phyloP scores from a whole-genome alignment of 2,113 vertebrate species.

The Collichthys lucidus region DNA sequence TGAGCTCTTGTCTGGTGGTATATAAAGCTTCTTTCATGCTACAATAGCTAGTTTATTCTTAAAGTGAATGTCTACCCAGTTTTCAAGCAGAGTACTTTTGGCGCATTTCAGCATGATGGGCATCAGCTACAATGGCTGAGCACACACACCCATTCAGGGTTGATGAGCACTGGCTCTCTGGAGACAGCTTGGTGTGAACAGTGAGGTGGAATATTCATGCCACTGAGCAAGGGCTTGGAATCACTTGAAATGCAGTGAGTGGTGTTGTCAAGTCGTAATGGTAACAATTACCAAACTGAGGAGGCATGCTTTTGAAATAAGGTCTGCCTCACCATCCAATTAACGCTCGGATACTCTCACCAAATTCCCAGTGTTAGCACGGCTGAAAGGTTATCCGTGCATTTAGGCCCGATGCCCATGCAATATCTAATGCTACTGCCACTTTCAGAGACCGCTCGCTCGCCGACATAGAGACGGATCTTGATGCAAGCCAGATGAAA shows the following conservation, averaged over 20 bases:
- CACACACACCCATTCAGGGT: slow-evolving; percentile 69
- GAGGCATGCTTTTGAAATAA: slow-evolving; percentile 61
- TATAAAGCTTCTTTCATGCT: slow-evolving; percentile 30
- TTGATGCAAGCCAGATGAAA: slow-evolving; percentile 58
- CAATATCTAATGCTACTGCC: slow-evolving; percentile 54
- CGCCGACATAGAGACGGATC: slow-evolving; percentile 40
- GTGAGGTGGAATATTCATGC: slow-evolving; percentile 82
- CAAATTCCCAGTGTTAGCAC: slow-evolving; percentile 56
- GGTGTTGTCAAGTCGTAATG: slow-evolving; percentile 67
- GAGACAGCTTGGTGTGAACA: slow-evolving; percentile 76
- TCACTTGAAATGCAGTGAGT: slow-evolving; percentile 62
- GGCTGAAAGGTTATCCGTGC: slow-evolving; percentile 70
- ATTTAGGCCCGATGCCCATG: slow-evolving; percentile 59
- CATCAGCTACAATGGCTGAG: slow-evolving; percentile 66
- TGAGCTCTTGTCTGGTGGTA: slow-evolving; percentile 32
- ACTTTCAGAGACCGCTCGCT: slow-evolving; percentile 47
- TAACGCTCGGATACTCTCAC: slow-evolving; percentile 56
- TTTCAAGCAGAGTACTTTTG: slow-evolving; percentile 23
- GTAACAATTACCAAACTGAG: slow-evolving; percentile 73
- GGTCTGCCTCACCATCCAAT: slow-evolving; percentile 61
- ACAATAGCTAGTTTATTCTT: slow-evolving; percentile 40
- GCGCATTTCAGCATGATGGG: slow-evolving; percentile 57
- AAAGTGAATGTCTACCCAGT: slow-evolving; percentile 36
- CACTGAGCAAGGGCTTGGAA: slow-evolving; percentile 73
- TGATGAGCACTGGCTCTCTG: slow-evolving; percentile 71